A percentile compares a stretch with the other conserved stretches of the same genome.
These are phyloP conservation scores for Macroramphosus scolopax DNA, from an alignment of 2,797 vertebrate species.

Conservation along the genomic window DNA sequence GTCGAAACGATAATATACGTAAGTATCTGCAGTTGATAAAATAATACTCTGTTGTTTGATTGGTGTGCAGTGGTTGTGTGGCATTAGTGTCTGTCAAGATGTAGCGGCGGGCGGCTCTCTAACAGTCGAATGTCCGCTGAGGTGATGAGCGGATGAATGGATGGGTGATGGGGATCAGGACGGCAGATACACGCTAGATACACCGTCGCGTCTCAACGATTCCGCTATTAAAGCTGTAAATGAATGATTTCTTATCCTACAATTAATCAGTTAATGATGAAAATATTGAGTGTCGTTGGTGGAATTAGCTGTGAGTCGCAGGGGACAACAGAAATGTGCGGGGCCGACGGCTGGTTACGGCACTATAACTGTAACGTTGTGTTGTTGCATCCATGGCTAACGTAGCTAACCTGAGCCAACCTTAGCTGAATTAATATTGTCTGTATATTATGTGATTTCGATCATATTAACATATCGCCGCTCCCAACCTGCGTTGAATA, in stretches of 20 bases:
- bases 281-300: fast-evolving
- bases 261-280: fast-evolving
- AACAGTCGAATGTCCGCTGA: slow-evolving; percentile 30
- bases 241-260: not conserved
- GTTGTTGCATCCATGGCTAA: slow-evolving; percentile 48
- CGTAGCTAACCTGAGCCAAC: slow-evolving; percentile 42
- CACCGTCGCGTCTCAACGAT: slow-evolving; percentile 16
- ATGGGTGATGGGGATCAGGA: slow-evolving; percentile 25
- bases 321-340: not conserved
- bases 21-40: not conserved
- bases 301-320: not conserved
- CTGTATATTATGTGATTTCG: too few species aligned
- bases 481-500: too few species aligned
- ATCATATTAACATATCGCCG: too few species aligned
- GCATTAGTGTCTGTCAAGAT: not conserved
- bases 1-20: not conserved
- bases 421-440: slow-evolving; percentile 6
- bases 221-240: not conserved
- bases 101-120: slow-evolving; percentile 5
- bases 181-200: slow-evolving; percentile 26
- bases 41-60: not conserved
- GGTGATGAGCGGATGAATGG: slow-evolving; percentile 41
- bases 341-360: slow-evolving; percentile 14
- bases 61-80: not conserved
- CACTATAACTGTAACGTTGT: slow-evolving; percentile 15